Evolutionary conservation across 2,888 invertebrate genomes (phyloP).

Genomic region (Apodemia zela): DNA sequence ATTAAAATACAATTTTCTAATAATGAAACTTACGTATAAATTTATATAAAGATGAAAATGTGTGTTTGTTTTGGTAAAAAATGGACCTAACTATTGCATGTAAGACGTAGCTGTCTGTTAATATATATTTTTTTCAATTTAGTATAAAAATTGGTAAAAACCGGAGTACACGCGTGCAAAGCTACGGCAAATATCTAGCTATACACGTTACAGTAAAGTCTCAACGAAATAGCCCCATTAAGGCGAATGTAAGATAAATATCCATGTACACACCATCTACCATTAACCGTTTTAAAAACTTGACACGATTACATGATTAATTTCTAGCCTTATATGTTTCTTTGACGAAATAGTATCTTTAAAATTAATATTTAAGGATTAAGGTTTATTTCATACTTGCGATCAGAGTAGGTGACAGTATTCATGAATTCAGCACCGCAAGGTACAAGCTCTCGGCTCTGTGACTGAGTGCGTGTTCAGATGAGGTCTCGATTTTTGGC

Average conservation of each 20-base stretch:
- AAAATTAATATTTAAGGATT: neutral
- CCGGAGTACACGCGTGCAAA: neutral
- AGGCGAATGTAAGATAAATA: neutral
- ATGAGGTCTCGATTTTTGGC: too few species aligned
- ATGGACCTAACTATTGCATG: too few species aligned
- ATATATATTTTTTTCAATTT: too few species aligned
- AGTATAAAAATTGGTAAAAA: too few species aligned
- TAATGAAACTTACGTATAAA: too few species aligned
- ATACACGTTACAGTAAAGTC: neutral
- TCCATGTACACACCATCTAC: slow-evolving; percentile 2
- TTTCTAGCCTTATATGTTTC: neutral
- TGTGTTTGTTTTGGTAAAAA: too few species aligned
- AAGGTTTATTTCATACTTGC: neutral
- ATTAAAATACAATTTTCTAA: too few species aligned
- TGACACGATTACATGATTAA: neutral
- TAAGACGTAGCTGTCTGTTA: too few species aligned
- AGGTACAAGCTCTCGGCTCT: too few species aligned
- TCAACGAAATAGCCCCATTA: neutral
- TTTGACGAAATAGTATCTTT: neutral
- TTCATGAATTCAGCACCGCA: too few species aligned
- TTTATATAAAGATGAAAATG: too few species aligned
- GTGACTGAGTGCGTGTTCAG: too few species aligned
- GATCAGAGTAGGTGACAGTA: neutral
- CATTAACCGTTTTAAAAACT: neutral
- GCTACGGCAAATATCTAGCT: neutral